Conservation (phyloP, 1,140 invertebrate species). For the Drosophila takahashii region DNA sequence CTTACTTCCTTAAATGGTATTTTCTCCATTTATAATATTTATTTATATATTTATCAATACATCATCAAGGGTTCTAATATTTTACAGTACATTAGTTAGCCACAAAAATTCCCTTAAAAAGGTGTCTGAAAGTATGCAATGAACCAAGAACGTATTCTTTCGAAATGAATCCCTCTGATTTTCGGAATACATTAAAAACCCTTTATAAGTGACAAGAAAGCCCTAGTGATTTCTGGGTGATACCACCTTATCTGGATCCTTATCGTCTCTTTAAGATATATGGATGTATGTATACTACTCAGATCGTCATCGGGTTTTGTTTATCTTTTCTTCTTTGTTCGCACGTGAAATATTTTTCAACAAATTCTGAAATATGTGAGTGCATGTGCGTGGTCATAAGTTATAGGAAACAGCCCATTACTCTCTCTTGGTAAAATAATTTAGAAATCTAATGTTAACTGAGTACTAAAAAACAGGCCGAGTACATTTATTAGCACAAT, state of each 20-base stretch:
- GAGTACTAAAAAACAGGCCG: not conserved
- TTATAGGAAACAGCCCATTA: conserved; percentile 7
- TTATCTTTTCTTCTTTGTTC: conserved; percentile 34
- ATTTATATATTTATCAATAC: too few species aligned
- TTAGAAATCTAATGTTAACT: not conserved
- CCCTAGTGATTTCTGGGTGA: not conserved
- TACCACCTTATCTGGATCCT: not conserved
- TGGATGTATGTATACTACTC: not conserved
- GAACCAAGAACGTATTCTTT: too few species aligned
- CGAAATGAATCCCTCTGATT: not conserved
- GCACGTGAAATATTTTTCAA: conserved; percentile 29
- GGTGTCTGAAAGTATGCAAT: not conserved
- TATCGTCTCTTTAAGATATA: not conserved
- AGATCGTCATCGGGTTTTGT: conserved; percentile 13
- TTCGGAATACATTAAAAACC: not conserved
- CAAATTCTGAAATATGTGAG: conserved; percentile 4
- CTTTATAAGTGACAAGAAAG: not conserved
- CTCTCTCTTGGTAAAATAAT: not conserved
- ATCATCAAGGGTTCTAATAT: too few species aligned
- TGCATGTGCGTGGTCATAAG: conserved; percentile 8
- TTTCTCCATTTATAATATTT: too few species aligned
- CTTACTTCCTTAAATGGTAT: too few species aligned
- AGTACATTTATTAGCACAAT: not conserved
- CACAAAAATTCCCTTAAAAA: not conserved
- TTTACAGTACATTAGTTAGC: not conserved